Evolutionary conservation across 2,888 invertebrate genomes (phyloP), one percentile per base, ranked within the genome.

Genomic region (Plebejus melissa): DNA sequence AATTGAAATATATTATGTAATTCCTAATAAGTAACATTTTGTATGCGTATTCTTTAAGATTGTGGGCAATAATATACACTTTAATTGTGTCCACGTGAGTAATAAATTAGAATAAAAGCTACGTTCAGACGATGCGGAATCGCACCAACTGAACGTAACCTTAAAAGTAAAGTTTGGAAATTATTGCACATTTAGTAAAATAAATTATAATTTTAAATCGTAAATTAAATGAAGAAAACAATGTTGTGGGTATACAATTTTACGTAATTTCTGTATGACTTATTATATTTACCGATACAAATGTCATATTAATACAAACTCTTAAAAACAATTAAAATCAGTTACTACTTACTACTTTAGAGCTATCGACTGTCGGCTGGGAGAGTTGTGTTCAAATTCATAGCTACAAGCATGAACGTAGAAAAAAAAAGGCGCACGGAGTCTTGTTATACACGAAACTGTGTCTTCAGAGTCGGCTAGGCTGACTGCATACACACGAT

Each of bases 21-120:
- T 72, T 32, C 32, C 72, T 72, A 71, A 71, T 71, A 72, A 72
- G 72, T 72, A 72, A 72, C 72, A 72, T 72, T 72, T 72, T 54
- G 72, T 72, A 72, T 72, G 72, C 72, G 54, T 72, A 54, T 71
- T 41, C 13, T 54, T 72, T 72, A 28, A 72, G 22, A 54, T 50
- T 32, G 72, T 72, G 72, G 72, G 50, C 72, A 72, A 46, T 71
- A 71, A 70, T 72, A 72, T 54, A 72, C 32, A 72, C 13, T 36
- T 54, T 50, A 72, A 50, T 32, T 54, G 3, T 72, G 46, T 72
- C 46, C 28, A 72, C 6, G 46, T 72, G 50, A 28, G 13, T 28
- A 13, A 28, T 54, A 32, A 72, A 54, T 72, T 36, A 65, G 13
- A 65, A 36, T 36, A 65, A 65, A 65, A 65, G 32, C 65, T 65